These are phyloP conservation scores for Pristionchus arcanus DNA, from an alignment of 2,888 invertebrate species.

Conservation along the genomic window DNA sequence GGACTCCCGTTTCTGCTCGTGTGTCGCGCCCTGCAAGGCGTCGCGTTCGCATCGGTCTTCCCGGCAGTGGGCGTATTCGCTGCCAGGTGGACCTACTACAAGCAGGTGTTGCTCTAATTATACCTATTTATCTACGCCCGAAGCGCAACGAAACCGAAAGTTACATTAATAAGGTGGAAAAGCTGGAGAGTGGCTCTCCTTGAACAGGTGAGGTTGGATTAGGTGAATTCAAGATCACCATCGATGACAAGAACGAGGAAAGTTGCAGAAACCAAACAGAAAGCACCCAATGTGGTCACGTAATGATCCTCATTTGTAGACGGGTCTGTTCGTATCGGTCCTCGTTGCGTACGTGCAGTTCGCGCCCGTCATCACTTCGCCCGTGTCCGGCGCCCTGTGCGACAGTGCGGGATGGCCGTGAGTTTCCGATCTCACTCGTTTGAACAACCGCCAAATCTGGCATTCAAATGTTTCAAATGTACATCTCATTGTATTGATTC, in stretches of 20 bases:
- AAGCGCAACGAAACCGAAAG: too few species aligned
- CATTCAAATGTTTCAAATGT: too few species aligned
- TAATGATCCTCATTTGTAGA: conserved; percentile 56
- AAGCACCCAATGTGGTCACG: not conserved
- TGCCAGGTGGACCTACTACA: conserved; percentile 78
- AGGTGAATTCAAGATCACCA: too few species aligned
- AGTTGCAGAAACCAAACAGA: too few species aligned
- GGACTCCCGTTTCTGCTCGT: not conserved
- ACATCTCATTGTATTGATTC: too few species aligned
- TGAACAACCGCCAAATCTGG: too few species aligned
- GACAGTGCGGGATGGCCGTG: conserved; percentile 47
- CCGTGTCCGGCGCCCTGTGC: conserved; percentile 62
- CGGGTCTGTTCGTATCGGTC: conserved; percentile 77
- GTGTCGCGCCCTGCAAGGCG: conserved; percentile 73
- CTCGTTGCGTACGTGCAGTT: conserved; percentile 77
- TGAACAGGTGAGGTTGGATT: too few species aligned
- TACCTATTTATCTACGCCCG: too few species aligned
- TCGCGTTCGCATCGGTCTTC: conserved; percentile 77
- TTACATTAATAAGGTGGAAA: too few species aligned
- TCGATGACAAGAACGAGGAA: too few species aligned
- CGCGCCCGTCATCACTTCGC: conserved; percentile 75
- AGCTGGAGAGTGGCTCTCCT: too few species aligned
- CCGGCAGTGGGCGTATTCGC: conserved; percentile 78
- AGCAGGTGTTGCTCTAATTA: too few species aligned
- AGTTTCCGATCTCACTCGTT: not conserved